Evolutionary conservation across 2,113 vertebrate genomes (phyloP).

Genomic region (Antennarius striatus): DNA sequence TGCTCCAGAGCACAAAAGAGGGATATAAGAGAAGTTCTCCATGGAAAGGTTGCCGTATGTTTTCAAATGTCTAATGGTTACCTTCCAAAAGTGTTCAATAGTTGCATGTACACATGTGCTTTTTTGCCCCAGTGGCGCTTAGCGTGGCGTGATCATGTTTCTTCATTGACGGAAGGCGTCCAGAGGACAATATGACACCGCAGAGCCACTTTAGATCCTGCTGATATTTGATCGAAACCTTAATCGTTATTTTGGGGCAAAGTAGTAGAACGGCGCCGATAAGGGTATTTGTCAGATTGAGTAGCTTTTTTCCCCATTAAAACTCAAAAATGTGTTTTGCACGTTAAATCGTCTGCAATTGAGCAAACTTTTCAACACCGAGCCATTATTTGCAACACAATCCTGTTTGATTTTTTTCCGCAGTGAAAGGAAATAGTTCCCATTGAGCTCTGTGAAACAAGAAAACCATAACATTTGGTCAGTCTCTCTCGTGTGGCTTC

Average conservation of each 20-base stretch:
- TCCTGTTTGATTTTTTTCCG: conserved; percentile 61
- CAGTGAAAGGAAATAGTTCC: conserved; percentile 64
- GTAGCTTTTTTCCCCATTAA: conserved; percentile 15
- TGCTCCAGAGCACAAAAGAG: conserved; percentile 15
- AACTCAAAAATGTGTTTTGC: conserved; percentile 35
- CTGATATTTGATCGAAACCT: conserved; percentile 73
- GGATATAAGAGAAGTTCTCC: conserved; percentile 6
- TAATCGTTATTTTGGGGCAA: conserved; percentile 75
- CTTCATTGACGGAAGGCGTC: conserved; percentile 34
- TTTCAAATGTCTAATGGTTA: conserved; percentile 73
- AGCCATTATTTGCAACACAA: conserved; percentile 69
- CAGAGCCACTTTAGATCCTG: conserved; percentile 58
- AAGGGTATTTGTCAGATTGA: conserved; percentile 32
- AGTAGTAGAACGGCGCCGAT: conserved; percentile 67
- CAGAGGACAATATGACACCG: conserved; percentile 57
- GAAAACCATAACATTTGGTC: conserved; percentile 75
- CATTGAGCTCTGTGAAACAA: conserved; percentile 64
- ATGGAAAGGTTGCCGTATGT: conserved; percentile 38
- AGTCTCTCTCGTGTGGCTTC: conserved; percentile 65
- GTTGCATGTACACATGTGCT: conserved; percentile 11
- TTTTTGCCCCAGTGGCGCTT: conserved; percentile 14
- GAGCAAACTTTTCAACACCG: conserved; percentile 61
- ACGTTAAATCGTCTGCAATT: conserved; percentile 55
- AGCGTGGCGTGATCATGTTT: conserved; percentile 61
- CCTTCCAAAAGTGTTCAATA: conserved; percentile 45